Percentiles rank a stretch among this genome's conserved stretches.
phyloP scores from a whole-genome alignment of 2,888 invertebrate species.

The Gryllus longicercus region DNA sequence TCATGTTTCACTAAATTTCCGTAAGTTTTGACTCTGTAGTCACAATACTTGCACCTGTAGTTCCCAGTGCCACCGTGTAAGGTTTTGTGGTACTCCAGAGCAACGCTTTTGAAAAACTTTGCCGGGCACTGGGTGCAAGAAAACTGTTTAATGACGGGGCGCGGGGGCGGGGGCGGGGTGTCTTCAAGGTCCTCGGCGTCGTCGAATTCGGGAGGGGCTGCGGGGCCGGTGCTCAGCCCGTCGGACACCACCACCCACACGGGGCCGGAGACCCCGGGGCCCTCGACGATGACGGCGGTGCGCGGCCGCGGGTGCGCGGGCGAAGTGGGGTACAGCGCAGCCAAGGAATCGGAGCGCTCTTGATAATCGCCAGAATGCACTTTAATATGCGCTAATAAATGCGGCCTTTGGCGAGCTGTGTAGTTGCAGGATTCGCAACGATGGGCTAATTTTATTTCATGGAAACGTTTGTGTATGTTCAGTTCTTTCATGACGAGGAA shows the following conservation, averaged over 20 bases:
- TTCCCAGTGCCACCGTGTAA: conserved; percentile 62
- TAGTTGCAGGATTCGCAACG: conserved; percentile 76
- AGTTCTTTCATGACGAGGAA: conserved; percentile 65
- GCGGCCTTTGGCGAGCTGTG: conserved; percentile 66
- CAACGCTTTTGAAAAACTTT: conserved; percentile 68
- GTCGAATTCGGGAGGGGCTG: not conserved
- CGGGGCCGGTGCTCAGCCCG: conserved; percentile 23
- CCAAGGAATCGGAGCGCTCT: conserved; percentile 66
- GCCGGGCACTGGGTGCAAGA: conserved; percentile 66
- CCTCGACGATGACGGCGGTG: conserved; percentile 50
- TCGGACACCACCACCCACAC: conserved; percentile 51
- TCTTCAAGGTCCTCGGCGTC: not conserved
- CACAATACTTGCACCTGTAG: conserved; percentile 68
- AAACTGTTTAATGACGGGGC: conserved; percentile 41
- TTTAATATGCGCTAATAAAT: conserved; percentile 64
- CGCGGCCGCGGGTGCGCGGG: conserved; percentile 63
- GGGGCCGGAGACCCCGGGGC: conserved; percentile 44
- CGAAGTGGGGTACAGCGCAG: conserved; percentile 62
- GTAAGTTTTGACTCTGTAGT: conserved; percentile 64
- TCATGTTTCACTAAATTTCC: conserved; percentile 67
- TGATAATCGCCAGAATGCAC: conserved; percentile 54
- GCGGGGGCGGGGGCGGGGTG: not conserved
- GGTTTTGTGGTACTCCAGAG: conserved; percentile 66
- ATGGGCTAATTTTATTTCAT: conserved; percentile 59
- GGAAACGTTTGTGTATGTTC: conserved; percentile 67